Percentiles rank a stretch among this genome's conserved stretches.
These are phyloP conservation scores for Valencia hispanica DNA, from an alignment of 2,797 vertebrate species.

Conservation along the genomic window DNA sequence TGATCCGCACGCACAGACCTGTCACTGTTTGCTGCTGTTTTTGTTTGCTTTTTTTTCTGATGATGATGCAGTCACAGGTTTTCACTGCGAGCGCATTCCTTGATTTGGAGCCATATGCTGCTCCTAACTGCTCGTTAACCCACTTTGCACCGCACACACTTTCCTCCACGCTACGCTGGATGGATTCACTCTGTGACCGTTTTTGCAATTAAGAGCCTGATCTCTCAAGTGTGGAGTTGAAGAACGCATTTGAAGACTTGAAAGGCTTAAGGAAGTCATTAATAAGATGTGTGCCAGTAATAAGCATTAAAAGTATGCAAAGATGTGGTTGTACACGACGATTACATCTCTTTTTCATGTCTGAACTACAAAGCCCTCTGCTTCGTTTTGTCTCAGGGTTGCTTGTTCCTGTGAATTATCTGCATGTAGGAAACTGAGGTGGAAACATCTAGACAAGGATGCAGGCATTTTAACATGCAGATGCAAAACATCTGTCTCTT, in stretches of 20 bases:
- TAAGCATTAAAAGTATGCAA: constrained; percentile 14
- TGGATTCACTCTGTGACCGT: constrained; percentile 31
- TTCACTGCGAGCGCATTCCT: constrained; percentile 11
- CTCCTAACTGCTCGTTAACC: constrained; percentile 49
- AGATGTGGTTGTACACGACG: constrained; percentile 4
- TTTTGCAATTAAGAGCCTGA: constrained; percentile 34
- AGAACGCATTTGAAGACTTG: constrained; percentile 35
- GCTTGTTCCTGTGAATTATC: constrained; percentile 20
- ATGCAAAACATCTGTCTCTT: neutral
- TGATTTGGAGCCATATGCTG: constrained; percentile 35
- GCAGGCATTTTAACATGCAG: neutral
- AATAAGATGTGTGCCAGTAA: constrained; percentile 21
- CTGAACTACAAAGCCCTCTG: constrained; percentile 2
- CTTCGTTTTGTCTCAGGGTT: neutral
- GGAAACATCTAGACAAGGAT: neutral
- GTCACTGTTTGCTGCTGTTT: constrained; percentile 43
- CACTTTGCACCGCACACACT: constrained; percentile 34
- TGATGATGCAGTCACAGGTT: constrained; percentile 8
- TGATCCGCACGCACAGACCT: constrained; percentile 28
- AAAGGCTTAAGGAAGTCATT: constrained; percentile 34
- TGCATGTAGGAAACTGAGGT: neutral
- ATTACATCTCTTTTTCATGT: constrained; percentile 6
- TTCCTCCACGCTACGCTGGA: constrained; percentile 10
- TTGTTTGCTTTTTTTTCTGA: constrained; percentile 18
- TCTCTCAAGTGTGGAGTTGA: constrained; percentile 34